Evolutionary conservation across 2,113 vertebrate genomes (phyloP).

Genomic region (Eurypyga helias): DNA sequence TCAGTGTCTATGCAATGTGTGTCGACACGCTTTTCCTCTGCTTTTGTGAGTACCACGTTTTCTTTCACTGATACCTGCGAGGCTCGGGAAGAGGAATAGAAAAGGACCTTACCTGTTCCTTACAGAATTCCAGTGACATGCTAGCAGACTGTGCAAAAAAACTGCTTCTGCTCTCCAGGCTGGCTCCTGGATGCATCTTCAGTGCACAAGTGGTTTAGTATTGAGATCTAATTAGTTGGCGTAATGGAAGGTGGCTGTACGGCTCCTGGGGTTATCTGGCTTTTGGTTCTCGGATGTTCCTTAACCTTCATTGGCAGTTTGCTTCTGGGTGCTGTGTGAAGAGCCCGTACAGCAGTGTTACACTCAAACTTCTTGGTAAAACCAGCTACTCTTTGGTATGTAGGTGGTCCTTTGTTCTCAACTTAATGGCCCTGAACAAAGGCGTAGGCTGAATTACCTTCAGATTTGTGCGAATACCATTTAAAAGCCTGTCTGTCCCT

Average conservation of each 20-base stretch:
- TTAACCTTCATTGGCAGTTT: neutral
- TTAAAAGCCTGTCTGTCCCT: neutral
- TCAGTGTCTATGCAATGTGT: slow-evolving; percentile 96
- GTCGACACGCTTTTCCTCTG: slow-evolving; percentile 98
- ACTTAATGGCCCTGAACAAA: neutral
- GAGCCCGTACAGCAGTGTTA: neutral
- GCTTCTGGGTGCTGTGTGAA: neutral
- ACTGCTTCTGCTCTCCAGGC: neutral
- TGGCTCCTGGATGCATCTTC: neutral
- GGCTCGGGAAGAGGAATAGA: neutral
- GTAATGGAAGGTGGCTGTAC: neutral
- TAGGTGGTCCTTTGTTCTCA: neutral
- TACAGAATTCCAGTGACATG: neutral
- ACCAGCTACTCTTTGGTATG: neutral
- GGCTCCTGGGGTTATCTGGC: neutral
- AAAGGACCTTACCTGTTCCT: neutral
- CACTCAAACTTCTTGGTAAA: neutral
- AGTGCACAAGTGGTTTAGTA: neutral
- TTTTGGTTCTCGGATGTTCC: neutral
- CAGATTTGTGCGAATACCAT: neutral
- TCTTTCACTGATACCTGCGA: neutral
- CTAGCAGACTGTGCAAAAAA: neutral
- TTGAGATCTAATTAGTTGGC: neutral
- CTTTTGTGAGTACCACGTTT: slow-evolving; percentile 88
- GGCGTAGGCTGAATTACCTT: neutral